Percentiles rank a stretch among this genome's conserved stretches.
Conservation (phyloP, 2,113 vertebrate species). For the Tricholaema leucomelas region DNA sequence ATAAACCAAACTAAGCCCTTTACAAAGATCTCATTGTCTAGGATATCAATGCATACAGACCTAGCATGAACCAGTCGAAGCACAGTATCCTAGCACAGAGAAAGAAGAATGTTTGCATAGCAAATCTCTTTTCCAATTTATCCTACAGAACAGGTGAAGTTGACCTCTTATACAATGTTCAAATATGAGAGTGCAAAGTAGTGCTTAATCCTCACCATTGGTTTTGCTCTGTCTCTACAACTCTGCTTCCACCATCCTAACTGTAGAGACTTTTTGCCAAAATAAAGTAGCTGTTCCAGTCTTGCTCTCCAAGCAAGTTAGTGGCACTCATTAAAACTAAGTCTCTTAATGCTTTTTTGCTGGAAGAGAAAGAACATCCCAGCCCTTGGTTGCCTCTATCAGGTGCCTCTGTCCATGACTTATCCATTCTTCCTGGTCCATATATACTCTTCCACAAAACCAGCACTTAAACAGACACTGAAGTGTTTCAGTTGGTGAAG, state of each 20-base stretch:
- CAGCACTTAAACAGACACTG: slow-evolving; percentile 77
- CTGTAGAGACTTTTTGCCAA: background rate
- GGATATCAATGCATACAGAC: background rate
- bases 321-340: background rate
- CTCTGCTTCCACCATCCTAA: background rate
- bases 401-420: slow-evolving; percentile 81
- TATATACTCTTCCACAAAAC: slow-evolving; percentile 78
- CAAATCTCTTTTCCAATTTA: slow-evolving; percentile 22
- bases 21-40: background rate
- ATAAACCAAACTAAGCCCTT: slow-evolving; percentile 4
- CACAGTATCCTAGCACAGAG: slow-evolving; percentile 9
- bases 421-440: slow-evolving; percentile 84
- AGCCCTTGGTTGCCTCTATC: slow-evolving; percentile 79
- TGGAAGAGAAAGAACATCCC: slow-evolving; percentile 74
- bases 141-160: background rate
- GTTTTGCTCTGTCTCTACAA: background rate
- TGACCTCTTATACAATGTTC: background rate
- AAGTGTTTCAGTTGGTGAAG: slow-evolving; percentile 59
- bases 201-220: background rate
- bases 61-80: background rate
- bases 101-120: slow-evolving; percentile 50
- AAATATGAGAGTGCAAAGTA: slow-evolving; percentile 27
- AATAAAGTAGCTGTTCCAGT: background rate
- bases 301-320: background rate
- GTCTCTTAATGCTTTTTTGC: slow-evolving; percentile 34